Evolutionary conservation across 2,797 vertebrate genomes (phyloP).

Genomic region (Chiroxiphia lanceolata): DNA sequence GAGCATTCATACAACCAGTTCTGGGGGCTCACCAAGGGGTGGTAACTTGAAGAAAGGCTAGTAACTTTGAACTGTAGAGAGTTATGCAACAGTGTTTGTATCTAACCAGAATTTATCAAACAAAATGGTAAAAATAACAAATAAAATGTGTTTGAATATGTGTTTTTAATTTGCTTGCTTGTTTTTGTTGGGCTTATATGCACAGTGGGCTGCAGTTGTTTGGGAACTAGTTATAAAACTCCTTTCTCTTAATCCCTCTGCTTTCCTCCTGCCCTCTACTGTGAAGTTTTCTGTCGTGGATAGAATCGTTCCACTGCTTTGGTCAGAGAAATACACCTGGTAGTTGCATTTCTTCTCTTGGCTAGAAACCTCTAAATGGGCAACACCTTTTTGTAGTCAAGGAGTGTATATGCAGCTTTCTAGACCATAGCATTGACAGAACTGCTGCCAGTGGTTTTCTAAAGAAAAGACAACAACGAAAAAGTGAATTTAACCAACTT

Average conservation of each 20-base stretch:
- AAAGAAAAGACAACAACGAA: background rate
- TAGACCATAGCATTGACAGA: background rate
- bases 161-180: constrained; percentile 16
- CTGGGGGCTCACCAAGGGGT: background rate
- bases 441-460: background rate
- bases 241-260: background rate
- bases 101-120: background rate
- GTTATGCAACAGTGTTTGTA: background rate
- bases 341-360: background rate
- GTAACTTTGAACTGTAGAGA: constrained; percentile 3
- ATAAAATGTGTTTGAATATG: background rate
- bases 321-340: background rate
- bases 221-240: background rate
- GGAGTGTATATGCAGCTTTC: background rate
- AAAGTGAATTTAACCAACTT: background rate
- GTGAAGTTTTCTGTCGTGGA: background rate
- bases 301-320: background rate
- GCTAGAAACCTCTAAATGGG: background rate
- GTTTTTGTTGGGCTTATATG: background rate
- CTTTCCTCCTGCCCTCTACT: background rate
- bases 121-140: constrained; percentile 9
- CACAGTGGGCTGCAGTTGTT: background rate
- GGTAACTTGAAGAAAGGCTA: background rate
- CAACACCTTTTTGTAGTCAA: background rate
- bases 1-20: background rate